Percentiles rank a stretch among this genome's conserved stretches.
Evolutionary conservation across 2,113 vertebrate genomes (phyloP).

Genomic region (Scatophagus argus): DNA sequence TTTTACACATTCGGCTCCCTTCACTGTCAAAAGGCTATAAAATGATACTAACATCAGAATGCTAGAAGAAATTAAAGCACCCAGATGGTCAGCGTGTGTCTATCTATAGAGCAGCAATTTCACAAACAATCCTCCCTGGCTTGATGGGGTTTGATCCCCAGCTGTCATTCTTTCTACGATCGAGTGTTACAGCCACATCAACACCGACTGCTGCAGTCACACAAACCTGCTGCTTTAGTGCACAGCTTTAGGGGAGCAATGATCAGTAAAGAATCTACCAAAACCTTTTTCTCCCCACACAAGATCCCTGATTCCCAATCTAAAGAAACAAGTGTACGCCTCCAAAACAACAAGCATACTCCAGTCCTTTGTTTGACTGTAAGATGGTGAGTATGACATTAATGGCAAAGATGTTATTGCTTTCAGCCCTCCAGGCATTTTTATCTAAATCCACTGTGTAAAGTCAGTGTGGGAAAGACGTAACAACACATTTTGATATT

Average conservation of each 20-base stretch:
- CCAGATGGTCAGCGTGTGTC: constrained; percentile 66
- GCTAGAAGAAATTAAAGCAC: constrained; percentile 39
- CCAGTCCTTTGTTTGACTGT: neutral
- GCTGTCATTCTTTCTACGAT: constrained; percentile 48
- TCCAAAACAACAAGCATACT: neutral
- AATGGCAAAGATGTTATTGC: neutral
- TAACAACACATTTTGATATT: neutral
- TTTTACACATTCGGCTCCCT: constrained; percentile 37
- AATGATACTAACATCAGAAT: constrained; percentile 6
- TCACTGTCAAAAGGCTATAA: constrained; percentile 45
- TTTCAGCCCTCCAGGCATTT: neutral
- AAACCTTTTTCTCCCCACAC: neutral
- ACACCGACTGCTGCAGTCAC: neutral
- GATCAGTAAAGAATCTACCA: neutral
- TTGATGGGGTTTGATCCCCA: constrained; percentile 48
- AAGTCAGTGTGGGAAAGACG: neutral
- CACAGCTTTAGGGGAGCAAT: neutral
- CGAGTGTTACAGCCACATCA: neutral
- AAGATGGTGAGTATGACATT: no score
- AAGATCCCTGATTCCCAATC: neutral
- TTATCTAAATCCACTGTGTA: neutral
- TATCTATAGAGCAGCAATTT: constrained; percentile 40
- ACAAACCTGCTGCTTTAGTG: constrained; percentile 4
- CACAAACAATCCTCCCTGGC: constrained; percentile 50
- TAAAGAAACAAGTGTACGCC: neutral